These are phyloP conservation scores for Prunella fulvescens DNA, from an alignment of 2,113 vertebrate species.

Conservation along the genomic window DNA sequence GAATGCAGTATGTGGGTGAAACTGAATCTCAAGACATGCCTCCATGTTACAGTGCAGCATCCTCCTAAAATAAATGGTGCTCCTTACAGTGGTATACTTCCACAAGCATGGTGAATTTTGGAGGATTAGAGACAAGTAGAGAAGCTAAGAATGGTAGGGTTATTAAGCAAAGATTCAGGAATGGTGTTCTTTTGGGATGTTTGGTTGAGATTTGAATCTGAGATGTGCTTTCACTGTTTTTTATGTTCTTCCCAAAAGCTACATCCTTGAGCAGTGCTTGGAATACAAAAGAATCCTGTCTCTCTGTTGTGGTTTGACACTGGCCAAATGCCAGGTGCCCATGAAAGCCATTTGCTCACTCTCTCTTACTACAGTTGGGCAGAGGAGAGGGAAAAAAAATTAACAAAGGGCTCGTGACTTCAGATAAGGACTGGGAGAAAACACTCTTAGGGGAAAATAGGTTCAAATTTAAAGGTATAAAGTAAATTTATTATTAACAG, in stretches of 20 bases:
- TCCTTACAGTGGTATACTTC: background rate
- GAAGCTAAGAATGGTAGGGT: background rate
- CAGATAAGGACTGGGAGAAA: background rate
- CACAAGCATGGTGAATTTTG: fast-evolving
- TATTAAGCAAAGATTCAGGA: background rate
- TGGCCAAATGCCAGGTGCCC: background rate
- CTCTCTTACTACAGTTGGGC: background rate
- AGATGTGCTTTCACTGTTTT: background rate
- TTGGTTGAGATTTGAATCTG: background rate
- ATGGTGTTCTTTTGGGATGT: background rate
- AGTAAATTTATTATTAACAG: background rate
- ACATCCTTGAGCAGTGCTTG: background rate
- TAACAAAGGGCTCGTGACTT: background rate
- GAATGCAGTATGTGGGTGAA: background rate
- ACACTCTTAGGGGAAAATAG: background rate
- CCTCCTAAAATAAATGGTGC: background rate
- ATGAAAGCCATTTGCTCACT: fast-evolving
- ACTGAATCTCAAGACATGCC: background rate
- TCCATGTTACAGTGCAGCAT: background rate
- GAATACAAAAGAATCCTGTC: background rate
- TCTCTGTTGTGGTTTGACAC: background rate
- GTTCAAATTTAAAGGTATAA: background rate
- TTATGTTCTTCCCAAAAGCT: background rate
- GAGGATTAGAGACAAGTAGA: background rate
- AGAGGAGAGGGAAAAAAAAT: background rate